Evolutionary conservation across 2,888 invertebrate species (phyloP).

Genomic region (Yponomeuta sedellus): DNA sequence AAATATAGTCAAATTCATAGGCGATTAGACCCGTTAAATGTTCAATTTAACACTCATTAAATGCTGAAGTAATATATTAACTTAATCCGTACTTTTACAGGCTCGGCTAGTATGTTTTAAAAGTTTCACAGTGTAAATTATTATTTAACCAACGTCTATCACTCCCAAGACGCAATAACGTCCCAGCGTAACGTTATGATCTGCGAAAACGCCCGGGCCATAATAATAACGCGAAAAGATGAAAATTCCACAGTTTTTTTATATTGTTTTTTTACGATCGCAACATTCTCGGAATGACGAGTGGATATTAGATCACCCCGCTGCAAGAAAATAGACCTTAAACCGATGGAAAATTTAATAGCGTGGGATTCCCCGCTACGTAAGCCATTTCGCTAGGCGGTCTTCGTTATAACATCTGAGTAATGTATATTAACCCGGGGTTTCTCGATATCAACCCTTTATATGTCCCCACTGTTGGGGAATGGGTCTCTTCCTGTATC

Average conservation of each 20-base stretch:
- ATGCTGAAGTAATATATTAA: background rate
- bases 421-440: too few relatives aligned
- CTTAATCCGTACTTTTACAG: background rate
- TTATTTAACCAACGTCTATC: background rate
- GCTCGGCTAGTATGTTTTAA: background rate
- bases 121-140: background rate
- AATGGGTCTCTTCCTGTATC: too few relatives aligned
- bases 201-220: background rate
- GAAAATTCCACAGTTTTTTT: conserved; percentile 7
- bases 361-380: too few relatives aligned
- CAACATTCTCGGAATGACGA: conserved; percentile 5
- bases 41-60: too few relatives aligned
- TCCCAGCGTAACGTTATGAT: background rate
- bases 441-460: too few relatives aligned
- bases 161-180: background rate
- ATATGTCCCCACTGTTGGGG: too few relatives aligned
- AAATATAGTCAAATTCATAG: too few relatives aligned
- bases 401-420: too few relatives aligned
- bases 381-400: too few relatives aligned
- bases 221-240: conserved; percentile 4
- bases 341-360: background rate
- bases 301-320: conserved; percentile 3
- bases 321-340: background rate
- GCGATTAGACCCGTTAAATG: too few relatives aligned
- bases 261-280: conserved; percentile 10